Conservation (phyloP, 2,888 invertebrate species). For the Carpatolechia fugitivella region DNA sequence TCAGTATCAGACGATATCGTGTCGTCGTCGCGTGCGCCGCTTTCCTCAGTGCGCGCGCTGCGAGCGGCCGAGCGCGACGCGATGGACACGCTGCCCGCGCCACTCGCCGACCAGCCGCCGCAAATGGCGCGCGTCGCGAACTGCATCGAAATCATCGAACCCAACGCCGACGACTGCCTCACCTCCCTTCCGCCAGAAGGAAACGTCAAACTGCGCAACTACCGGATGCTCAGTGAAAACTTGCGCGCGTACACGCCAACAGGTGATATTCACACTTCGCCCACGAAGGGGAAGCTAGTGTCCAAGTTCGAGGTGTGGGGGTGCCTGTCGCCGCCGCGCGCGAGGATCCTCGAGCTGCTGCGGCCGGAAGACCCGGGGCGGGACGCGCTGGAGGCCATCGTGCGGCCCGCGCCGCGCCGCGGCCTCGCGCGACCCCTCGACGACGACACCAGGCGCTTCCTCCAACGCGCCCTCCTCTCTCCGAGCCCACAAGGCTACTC, state of each 20-base stretch:
- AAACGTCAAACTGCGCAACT: conserved; percentile 60
- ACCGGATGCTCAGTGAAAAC: conserved; percentile 57
- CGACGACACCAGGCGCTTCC: conserved; percentile 64
- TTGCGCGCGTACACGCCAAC: conserved; percentile 62
- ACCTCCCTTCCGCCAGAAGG: conserved; percentile 55
- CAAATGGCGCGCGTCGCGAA: conserved; percentile 34
- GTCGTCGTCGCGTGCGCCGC: conserved; percentile 29
- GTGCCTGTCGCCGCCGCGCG: conserved; percentile 57
- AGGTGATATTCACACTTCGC: conserved; percentile 58
- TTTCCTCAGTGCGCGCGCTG: conserved; percentile 29
- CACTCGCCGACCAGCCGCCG: conserved; percentile 29
- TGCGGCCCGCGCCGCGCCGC: conserved; percentile 60
- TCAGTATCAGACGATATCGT: not conserved
- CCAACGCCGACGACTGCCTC: conserved; percentile 49
- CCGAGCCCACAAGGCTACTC: conserved; percentile 50
- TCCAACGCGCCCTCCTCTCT: conserved; percentile 58
- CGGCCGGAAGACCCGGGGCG: conserved; percentile 62
- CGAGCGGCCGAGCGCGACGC: conserved; percentile 53
- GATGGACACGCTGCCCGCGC: conserved; percentile 29
- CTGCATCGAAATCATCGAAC: conserved; percentile 56
- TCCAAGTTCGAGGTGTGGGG: conserved; percentile 58
- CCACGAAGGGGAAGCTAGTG: conserved; percentile 57
- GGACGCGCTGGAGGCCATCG: conserved; percentile 66
- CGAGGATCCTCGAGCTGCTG: conserved; percentile 62
- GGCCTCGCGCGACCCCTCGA: conserved; percentile 60